Evolutionary conservation across 2,797 vertebrate genomes (phyloP), one percentile per base, ranked within the genome.

Genomic region (Rallus crepitans): DNA sequence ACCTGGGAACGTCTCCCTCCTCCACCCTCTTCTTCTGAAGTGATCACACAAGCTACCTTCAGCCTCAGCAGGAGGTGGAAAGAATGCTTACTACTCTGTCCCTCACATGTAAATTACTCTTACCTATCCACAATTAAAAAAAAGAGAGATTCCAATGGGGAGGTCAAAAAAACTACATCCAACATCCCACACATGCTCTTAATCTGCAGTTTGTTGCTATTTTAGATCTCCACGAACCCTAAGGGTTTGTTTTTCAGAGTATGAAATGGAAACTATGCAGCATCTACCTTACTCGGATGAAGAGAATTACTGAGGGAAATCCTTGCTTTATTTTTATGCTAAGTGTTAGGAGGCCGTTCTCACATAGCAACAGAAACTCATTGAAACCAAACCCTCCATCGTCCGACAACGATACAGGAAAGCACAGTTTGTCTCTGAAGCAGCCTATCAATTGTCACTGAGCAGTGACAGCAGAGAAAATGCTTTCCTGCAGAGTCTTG

Each of bases 401-500:
- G 3, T 68, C 68, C 7, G 0, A 61, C 56, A 87, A 69, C 5
- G 8, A 90, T 23, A 55, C 55, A 93, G 50, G 79, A 89, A 82
- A 89, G 69, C 0, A 0, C 18, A 76, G 37, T 80, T 91, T 68
- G 52, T 60, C 72, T 81, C 66, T 61, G 66, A 75, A 93, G 50
- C 37, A 83, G 31, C 35, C 24, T 73, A 87, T 79, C 76, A 53
- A 50, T 81, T 88, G 69, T 72, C 73, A 66, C 45, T 42, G 82
- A 56, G 52, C 69, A 81, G 52, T 33, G 75, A 57, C 85, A 72
- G 73, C 28, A 80, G 42, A 96, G 48, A 94, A 94, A 94, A 94
- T 13, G 37, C 59, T 77, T 80, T 91, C 92, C 95, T 85, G 86
- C 4, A 8, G 90, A 81, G 89, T 37, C 86, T 59, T 79, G 78